A percentile compares a stretch with the other conserved stretches of the same genome.
These are phyloP conservation scores for Hyaena hyaena DNA, from an alignment of 2,113 vertebrate genomes.

Conservation along the genomic window DNA sequence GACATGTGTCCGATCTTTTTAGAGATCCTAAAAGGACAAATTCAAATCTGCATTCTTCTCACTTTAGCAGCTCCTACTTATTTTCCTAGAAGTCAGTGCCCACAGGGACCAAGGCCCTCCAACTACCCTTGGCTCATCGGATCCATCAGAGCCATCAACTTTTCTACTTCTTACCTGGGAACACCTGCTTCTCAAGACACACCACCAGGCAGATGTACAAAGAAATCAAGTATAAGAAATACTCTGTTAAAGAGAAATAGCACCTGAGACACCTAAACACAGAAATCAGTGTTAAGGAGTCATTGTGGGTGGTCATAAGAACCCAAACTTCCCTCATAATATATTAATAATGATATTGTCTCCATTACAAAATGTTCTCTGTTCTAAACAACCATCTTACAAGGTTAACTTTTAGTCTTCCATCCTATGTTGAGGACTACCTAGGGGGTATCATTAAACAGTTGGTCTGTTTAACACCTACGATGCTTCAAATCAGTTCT, in stretches of 20 bases:
- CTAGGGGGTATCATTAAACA: neutral
- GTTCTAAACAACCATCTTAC: constrained; percentile 31
- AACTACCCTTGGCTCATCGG: neutral
- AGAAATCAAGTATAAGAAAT: neutral
- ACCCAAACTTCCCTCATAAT: neutral
- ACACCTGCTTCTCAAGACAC: neutral
- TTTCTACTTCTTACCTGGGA: neutral
- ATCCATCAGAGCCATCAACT: neutral
- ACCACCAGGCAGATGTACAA: neutral
- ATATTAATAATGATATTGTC: neutral
- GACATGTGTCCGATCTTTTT: neutral
- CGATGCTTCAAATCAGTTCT: constrained; percentile 23
- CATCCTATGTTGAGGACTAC: neutral
- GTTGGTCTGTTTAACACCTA: neutral
- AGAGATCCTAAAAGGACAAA: neutral
- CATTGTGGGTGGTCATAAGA: neutral
- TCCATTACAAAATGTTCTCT: constrained; percentile 12
- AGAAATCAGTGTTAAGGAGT: neutral
- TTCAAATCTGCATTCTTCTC: neutral
- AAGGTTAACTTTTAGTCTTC: neutral
- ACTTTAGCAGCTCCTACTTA: neutral
- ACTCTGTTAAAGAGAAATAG: neutral
- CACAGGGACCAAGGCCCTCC: neutral
- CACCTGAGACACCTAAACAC: neutral
- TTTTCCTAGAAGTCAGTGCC: neutral